Evolutionary conservation across 2,113 vertebrate species (phyloP).

Genomic region (Pseudorectes ferrugineus): DNA sequence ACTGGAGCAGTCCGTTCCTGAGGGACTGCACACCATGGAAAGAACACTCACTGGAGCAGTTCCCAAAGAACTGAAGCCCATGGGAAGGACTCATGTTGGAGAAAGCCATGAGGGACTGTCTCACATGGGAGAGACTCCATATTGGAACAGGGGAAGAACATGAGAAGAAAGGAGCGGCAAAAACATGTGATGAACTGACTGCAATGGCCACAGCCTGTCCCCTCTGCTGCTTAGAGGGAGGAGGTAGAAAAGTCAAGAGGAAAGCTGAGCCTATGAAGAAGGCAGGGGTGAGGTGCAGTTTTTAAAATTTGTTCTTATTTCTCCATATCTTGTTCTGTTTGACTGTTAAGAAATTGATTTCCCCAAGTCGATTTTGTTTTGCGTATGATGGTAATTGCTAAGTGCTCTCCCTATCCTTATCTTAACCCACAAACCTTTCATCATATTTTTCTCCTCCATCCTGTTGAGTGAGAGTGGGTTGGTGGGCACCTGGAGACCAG

Average conservation of each 20-base stretch:
- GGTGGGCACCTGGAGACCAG: not conserved
- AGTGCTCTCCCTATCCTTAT: not conserved
- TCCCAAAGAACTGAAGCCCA: not conserved
- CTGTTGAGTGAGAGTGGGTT: not conserved
- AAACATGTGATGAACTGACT: not conserved
- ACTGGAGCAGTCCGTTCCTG: not conserved
- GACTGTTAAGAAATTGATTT: not conserved
- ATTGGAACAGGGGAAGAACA: not conserved
- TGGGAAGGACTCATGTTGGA: not conserved
- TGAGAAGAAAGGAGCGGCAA: not conserved
- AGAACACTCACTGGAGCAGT: not conserved
- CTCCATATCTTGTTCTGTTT: not conserved
- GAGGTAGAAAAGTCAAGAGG: not conserved
- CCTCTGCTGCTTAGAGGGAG: not conserved
- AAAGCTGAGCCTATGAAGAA: not conserved
- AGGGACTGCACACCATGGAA: not conserved
- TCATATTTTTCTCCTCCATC: not conserved
- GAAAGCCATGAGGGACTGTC: not conserved
- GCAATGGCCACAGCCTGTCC: fast-evolving
- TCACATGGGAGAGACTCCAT: not conserved
- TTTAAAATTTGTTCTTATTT: not conserved
- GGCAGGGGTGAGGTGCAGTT: fast-evolving
- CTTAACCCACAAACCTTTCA: not conserved
- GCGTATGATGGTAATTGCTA: fast-evolving
- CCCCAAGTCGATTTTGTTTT: not conserved